These are phyloP conservation scores for Muschampia plurimacula DNA, from an alignment of 2,888 invertebrate genomes.

Conservation along the genomic window DNA sequence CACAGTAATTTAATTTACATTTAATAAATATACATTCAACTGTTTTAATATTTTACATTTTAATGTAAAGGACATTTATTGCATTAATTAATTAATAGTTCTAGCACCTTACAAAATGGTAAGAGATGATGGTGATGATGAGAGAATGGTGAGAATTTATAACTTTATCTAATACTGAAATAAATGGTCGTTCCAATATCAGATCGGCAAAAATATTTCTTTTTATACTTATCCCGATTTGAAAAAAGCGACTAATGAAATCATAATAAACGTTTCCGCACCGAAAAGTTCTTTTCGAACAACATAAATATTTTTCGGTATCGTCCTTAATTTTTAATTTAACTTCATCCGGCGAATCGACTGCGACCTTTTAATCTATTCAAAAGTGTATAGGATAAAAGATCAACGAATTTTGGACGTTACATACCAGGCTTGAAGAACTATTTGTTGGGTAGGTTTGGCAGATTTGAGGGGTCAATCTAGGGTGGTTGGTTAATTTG, in stretches of 20 bases:
- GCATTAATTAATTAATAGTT: no score
- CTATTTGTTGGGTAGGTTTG: not conserved
- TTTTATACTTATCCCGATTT: not conserved
- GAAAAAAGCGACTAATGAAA: slow-evolving; percentile 10
- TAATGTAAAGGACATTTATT: no score
- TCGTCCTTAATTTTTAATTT: slow-evolving; percentile 16
- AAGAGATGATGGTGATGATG: no score
- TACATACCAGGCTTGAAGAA: not conserved
- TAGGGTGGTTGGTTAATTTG: slow-evolving; percentile 18
- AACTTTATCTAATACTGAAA: no score
- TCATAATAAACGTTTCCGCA: slow-evolving; percentile 15
- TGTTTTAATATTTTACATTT: no score
- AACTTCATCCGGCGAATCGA: not conserved
- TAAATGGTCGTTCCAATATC: not conserved
- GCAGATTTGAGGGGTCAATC: not conserved
- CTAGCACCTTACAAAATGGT: no score
- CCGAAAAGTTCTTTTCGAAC: not conserved
- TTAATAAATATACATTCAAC: no score
- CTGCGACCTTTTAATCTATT: not conserved
- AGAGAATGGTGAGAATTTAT: no score
- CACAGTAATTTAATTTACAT: no score
- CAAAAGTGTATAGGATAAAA: not conserved
- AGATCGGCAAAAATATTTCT: not conserved
- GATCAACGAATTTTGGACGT: not conserved
- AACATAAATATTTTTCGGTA: slow-evolving; percentile 13